A percentile compares a stretch with the other conserved stretches of the same genome.
Evolutionary conservation across 2,888 invertebrate genomes (phyloP).

Genomic region (Meganola albula): DNA sequence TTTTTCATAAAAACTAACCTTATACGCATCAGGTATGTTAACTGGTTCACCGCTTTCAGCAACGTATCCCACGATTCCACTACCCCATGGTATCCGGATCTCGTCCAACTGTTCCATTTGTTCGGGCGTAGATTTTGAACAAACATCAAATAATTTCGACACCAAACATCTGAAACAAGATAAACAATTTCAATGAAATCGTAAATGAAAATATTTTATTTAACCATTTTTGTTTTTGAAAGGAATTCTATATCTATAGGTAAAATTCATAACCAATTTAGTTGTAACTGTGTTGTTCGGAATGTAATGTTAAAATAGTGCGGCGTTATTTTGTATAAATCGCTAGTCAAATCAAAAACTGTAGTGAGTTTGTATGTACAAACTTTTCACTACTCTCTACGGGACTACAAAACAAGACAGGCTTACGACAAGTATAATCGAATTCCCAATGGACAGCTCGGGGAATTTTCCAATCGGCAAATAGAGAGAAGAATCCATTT

Average conservation of each 20-base stretch:
- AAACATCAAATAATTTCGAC: slow-evolving; percentile 96
- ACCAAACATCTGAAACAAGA: slow-evolving; percentile 83
- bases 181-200: slow-evolving; percentile 1
- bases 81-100: slow-evolving; percentile 96
- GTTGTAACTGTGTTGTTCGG: no score
- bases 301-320: no score
- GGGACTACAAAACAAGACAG: slow-evolving; percentile 40
- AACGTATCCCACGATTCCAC: slow-evolving; percentile 96
- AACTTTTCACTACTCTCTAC: slow-evolving; percentile 30
- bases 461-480: slow-evolving; percentile 54
- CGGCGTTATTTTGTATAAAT: no score
- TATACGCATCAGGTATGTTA: slow-evolving; percentile 97
- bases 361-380: neutral
- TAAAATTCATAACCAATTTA: no score
- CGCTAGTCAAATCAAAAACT: slow-evolving; percentile 4
- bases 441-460: slow-evolving; percentile 40
- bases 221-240: no score
- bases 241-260: no score
- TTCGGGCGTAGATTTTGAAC: slow-evolving; percentile 92
- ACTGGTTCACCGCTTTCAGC: slow-evolving; percentile 95
- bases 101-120: slow-evolving; percentile 96
- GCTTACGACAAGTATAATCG: slow-evolving; percentile 48
- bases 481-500: slow-evolving; percentile 47
- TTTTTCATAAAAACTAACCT: slow-evolving; percentile 81
- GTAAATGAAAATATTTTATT: neutral